These are phyloP conservation scores for Amphiura filiformis DNA, from an alignment of 35 echinoderm and acorn worm genomes.

Conservation along the genomic window DNA sequence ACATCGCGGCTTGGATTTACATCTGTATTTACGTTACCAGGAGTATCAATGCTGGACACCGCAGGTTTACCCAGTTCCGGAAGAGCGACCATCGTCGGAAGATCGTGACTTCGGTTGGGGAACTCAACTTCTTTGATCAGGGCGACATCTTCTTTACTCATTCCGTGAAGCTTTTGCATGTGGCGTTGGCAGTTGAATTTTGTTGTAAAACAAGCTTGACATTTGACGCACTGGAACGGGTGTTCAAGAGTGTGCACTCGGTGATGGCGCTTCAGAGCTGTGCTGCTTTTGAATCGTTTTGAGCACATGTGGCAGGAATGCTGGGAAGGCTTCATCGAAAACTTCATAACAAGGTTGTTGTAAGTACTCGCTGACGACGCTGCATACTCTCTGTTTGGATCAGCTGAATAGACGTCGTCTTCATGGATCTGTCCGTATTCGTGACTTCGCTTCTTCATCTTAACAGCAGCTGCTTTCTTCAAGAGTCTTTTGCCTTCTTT, in stretches of 20 bases:
- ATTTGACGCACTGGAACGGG: slow-evolving; percentile 86
- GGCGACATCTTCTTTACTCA: slow-evolving; percentile 74
- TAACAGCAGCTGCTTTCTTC: not conserved
- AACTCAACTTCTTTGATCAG: slow-evolving; percentile 50
- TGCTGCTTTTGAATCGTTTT: slow-evolving; percentile 82
- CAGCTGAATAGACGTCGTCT: not conserved
- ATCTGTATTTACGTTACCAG: too few relatives aligned
- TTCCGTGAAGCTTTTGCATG: slow-evolving; percentile 94
- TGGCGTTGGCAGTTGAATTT: slow-evolving; percentile 99
- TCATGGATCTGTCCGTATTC: not conserved
- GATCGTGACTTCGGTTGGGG: not conserved
- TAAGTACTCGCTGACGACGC: not conserved
- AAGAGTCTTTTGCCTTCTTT: not conserved
- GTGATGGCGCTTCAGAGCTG: slow-evolving; percentile 73
- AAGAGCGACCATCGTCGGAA: not conserved
- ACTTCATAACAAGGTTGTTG: slow-evolving; percentile 34
- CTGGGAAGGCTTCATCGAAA: slow-evolving; percentile 54
- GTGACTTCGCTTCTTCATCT: not conserved
- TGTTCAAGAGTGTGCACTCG: slow-evolving; percentile 84
- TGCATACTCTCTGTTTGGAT: not conserved
- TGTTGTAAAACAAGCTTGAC: slow-evolving; percentile 84
- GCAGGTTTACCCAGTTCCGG: not conserved
- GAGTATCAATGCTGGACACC: too few relatives aligned
- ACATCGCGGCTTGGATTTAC: too few relatives aligned
- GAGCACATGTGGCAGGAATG: slow-evolving; percentile 80